Evolutionary conservation across 2,113 vertebrate genomes (phyloP).

Genomic region (Neolamprologus ventralis): DNA sequence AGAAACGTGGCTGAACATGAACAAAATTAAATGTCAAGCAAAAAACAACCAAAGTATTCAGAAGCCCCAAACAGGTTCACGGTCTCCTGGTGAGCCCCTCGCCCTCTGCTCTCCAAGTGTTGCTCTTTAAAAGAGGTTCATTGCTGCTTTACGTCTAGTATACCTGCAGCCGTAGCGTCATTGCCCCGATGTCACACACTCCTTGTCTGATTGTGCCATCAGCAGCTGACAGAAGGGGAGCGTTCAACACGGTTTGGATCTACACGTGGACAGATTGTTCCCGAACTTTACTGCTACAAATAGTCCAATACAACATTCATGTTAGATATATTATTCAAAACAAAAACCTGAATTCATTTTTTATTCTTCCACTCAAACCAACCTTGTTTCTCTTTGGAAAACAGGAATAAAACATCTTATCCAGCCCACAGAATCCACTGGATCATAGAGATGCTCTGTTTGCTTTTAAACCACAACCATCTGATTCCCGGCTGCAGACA

Average conservation of each 20-base stretch:
- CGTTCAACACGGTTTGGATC: not conserved
- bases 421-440: not conserved
- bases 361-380: not conserved
- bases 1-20: not conserved
- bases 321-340: not conserved
- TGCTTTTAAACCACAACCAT: not conserved
- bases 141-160: not conserved
- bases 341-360: not conserved
- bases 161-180: not conserved
- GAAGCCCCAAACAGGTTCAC: not conserved
- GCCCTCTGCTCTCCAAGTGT: not conserved
- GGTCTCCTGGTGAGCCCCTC: not conserved
- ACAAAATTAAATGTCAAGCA: not conserved
- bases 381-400: not conserved
- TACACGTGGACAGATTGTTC: not conserved
- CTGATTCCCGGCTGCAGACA: not conserved
- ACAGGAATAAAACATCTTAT: not conserved
- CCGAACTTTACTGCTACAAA: not conserved
- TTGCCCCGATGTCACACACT: not conserved
- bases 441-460: not conserved
- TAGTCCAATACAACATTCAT: not conserved
- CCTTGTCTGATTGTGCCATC: not conserved
- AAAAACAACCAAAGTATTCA: not conserved
- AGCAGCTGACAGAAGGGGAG: not conserved
- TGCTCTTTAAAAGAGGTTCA: not conserved